A percentile compares a stretch with the other conserved stretches of the same genome.
Conservation (phyloP, 2,888 invertebrate species). For the Cacoxenus indagator region DNA sequence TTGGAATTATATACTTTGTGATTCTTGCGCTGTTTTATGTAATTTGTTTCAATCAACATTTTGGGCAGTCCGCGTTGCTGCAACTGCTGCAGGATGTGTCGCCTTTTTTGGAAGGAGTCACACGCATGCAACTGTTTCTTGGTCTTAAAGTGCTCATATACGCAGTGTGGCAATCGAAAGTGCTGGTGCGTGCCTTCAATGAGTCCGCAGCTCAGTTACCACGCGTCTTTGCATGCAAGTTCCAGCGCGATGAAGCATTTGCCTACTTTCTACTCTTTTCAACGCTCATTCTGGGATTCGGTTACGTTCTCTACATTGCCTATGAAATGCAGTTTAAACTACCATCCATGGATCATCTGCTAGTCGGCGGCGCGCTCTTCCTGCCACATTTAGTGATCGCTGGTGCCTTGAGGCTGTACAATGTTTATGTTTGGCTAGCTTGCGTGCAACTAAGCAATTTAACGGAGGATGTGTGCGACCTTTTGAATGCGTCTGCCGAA, state of each 20-base stretch:
- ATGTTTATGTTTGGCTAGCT: constrained; percentile 47
- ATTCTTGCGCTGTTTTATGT: constrained; percentile 41
- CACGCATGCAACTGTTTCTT: constrained; percentile 53
- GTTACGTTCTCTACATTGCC: constrained; percentile 50
- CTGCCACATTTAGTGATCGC: constrained; percentile 60
- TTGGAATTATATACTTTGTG: constrained; percentile 40
- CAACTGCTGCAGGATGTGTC: constrained; percentile 51
- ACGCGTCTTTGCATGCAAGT: background rate
- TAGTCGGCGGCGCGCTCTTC: constrained; percentile 58
- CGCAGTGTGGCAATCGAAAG: constrained; percentile 47
- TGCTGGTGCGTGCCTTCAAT: constrained; percentile 42
- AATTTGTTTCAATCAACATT: constrained; percentile 59
- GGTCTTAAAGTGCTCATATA: constrained; percentile 54
- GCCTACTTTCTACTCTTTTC: constrained; percentile 50
- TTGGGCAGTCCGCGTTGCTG: constrained; percentile 48
- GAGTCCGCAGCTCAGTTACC: constrained; percentile 38
- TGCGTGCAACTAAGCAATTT: constrained; percentile 40
- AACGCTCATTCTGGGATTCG: constrained; percentile 49
- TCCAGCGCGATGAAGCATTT: constrained; percentile 32
- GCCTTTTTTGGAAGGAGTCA: constrained; percentile 53
- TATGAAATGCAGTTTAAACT: constrained; percentile 60
- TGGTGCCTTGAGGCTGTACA: constrained; percentile 47
- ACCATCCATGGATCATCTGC: constrained; percentile 56
- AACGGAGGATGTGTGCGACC: constrained; percentile 27
- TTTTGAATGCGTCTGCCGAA: constrained; percentile 20